A percentile compares a stretch with the other conserved stretches of the same genome.
phyloP scores from a whole-genome alignment of 2,113 vertebrate species.

The Lasiurus borealis region DNA sequence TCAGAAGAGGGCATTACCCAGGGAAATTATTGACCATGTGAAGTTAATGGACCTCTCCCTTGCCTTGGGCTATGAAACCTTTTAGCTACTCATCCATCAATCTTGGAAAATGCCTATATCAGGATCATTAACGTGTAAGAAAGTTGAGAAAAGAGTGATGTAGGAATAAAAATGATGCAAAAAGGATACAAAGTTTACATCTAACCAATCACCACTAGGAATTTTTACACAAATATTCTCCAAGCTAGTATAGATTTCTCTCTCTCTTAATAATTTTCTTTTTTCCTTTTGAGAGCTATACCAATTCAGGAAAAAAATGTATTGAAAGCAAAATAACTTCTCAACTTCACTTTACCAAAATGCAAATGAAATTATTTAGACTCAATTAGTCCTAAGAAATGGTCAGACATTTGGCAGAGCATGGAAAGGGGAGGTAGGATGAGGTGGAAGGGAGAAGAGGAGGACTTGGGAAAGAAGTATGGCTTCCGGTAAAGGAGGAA shows the following conservation, averaged over 20 bases:
- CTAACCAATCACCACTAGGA: conserved; percentile 33
- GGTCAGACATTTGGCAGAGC: background rate
- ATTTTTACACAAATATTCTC: conserved; percentile 42
- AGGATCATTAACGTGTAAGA: conserved; percentile 64
- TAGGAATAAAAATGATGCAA: conserved; percentile 52
- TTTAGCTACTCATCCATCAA: conserved; percentile 70
- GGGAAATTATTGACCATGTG: conserved; percentile 76
- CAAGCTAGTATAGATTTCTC: background rate
- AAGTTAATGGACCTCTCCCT: conserved; percentile 79
- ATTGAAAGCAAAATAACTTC: background rate
- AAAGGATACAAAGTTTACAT: conserved; percentile 62
- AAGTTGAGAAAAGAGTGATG: conserved; percentile 62
- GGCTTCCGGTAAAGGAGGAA: background rate
- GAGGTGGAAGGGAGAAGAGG: background rate
- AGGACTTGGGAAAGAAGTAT: background rate
- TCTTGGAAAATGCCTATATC: conserved; percentile 72
- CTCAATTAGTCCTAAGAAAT: conserved; percentile 26
- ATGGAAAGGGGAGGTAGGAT: background rate
- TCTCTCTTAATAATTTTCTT: background rate
- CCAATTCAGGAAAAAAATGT: conserved; percentile 32
- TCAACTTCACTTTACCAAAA: conserved; percentile 37
- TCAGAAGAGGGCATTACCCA: conserved; percentile 73
- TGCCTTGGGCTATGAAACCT: conserved; percentile 76
- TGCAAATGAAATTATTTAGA: conserved; percentile 40
- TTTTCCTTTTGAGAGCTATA: background rate